phyloP scores from a whole-genome alignment of 1,140 invertebrate genomes.

The Plectrocnemia conspersa region DNA sequence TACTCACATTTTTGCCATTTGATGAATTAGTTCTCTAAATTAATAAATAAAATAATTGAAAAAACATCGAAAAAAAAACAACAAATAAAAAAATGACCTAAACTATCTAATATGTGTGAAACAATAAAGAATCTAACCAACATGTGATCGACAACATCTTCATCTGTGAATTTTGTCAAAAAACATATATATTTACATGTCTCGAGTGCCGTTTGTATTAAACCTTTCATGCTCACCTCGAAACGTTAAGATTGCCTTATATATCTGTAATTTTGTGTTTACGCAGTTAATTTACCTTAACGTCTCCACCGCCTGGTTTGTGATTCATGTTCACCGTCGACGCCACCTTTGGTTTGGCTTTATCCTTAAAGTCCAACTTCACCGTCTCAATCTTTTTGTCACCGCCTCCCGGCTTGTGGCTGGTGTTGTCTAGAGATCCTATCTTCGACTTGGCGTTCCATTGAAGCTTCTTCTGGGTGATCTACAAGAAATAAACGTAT shows the following conservation, averaged over 20 bases:
- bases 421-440: constrained; percentile 89
- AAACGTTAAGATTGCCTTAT: neutral
- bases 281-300: constrained; percentile 84
- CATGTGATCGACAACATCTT: too few species aligned
- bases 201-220: neutral
- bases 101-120: neutral
- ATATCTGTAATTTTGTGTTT: neutral
- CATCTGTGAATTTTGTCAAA: too few species aligned
- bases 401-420: constrained; percentile 86
- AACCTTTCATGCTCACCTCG: constrained; percentile 16
- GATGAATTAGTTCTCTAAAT: constrained; percentile 32
- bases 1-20: constrained; percentile 34
- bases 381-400: constrained; percentile 88
- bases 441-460: constrained; percentile 93
- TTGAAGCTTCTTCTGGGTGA: constrained; percentile 76
- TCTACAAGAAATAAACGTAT: constrained; percentile 52
- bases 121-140: too few species aligned
- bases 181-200: neutral
- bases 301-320: constrained; percentile 78
- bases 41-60: constrained; percentile 23
- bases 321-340: constrained; percentile 90
- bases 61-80: neutral
- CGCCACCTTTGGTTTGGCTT: constrained; percentile 86
- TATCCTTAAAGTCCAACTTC: constrained; percentile 87
- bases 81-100: neutral